These are phyloP conservation scores for Oreochromis niloticus DNA, from an alignment of 2,113 vertebrate species.

Conservation along the genomic window DNA sequence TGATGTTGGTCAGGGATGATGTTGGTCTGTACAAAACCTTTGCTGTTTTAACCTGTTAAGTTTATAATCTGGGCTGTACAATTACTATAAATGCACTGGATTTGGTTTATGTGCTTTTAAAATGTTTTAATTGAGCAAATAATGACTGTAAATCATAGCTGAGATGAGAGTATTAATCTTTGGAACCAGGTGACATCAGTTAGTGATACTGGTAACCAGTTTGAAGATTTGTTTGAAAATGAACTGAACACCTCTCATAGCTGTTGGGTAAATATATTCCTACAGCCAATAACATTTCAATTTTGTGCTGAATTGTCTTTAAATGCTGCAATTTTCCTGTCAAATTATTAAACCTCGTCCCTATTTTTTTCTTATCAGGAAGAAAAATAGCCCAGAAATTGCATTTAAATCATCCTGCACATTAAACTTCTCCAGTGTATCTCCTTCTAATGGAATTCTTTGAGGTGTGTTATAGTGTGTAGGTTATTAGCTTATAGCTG, in stretches of 20 bases:
- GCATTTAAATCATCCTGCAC: conserved; percentile 7
- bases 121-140: accelerated
- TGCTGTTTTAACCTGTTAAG: background rate
- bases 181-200: background rate
- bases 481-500: conserved; percentile 20
- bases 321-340: background rate
- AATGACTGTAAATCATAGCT: background rate
- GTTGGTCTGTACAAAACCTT: background rate
- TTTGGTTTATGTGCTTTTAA: background rate
- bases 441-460: conserved; percentile 23
- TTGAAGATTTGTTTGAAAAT: background rate
- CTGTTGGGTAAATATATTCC: background rate
- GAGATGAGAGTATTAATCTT: background rate
- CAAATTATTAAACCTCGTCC: background rate
- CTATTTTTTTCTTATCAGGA: background rate
- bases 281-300: background rate
- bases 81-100: background rate
- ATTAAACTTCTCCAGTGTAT: conserved; percentile 1
- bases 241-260: background rate
- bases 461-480: conserved; percentile 10
- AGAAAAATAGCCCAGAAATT: background rate
- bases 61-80: background rate
- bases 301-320: background rate
- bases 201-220: background rate
- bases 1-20: background rate